Evolutionary conservation across 2,797 vertebrate species (phyloP), one percentile per base, ranked within the genome.

Genomic region (Glyptemys insculpta): DNA sequence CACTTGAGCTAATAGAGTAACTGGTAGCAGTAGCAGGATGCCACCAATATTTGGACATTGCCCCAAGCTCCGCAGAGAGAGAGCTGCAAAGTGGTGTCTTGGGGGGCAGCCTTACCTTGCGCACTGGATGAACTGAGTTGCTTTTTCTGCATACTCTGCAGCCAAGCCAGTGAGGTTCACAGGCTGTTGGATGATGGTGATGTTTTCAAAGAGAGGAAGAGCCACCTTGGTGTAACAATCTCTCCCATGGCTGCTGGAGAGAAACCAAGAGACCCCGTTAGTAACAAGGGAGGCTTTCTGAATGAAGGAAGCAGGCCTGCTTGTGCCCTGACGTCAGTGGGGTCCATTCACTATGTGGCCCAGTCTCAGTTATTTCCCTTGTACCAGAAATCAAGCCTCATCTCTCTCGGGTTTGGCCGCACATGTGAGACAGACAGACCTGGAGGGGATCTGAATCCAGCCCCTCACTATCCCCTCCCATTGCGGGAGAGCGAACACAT

Each of bases 191-290:
- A 99, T 65, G 6, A 99, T 99, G 53, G 88, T 95, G 93, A 96
- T 16, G 90, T 99, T 99, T 98, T 99, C 99, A 1, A 99, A 98
- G 90, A 99, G 98, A 94, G 99, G 99, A 91, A 99, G 98, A 41
- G 98, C 99, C 57, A 99, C 91, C 12, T 98, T 98, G 0, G 96
- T 95, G 93, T 98, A 99, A 92, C 99, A 99, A 87, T 96, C 98
- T 83, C 95, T 96, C 1, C 1, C 8, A 0, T 21, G 27, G 85
- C 31, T 96, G 93, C 92, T 41, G 84, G 6, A 80, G 31, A 93
- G 47, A 92, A 90, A 91, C 41, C 88, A 44, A 57, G 92, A 80
- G 78, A 0, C 47, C 0, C 12, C 21, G 3, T 25, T 8, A 19
- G 29, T 82, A 72, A 79, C 27, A 29, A 78, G 4, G 4, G 23